phyloP scores from a whole-genome alignment of 2,888 invertebrate genomes.

The Shargacucullia verbasci region DNA sequence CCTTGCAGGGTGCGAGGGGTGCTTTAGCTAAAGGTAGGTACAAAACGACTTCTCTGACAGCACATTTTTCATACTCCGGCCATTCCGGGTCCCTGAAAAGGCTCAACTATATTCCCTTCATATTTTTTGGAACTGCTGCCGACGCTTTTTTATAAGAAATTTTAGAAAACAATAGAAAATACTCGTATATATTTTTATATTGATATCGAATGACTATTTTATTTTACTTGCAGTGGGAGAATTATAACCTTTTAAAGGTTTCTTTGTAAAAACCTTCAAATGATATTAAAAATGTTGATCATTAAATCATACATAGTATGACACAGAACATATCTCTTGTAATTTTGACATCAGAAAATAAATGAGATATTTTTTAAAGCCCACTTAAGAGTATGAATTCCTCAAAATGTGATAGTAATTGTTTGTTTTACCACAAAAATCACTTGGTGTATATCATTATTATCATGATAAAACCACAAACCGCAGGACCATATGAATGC shows the following conservation, averaged over 20 bases:
- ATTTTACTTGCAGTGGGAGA: too few relatives aligned
- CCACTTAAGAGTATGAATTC: too few relatives aligned
- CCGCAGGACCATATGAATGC: slow-evolving; percentile 2
- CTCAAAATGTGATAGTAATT: not conserved
- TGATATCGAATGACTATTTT: too few relatives aligned
- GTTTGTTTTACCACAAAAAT: not conserved
- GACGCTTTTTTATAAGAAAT: slow-evolving; percentile 19
- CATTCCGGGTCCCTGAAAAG: slow-evolving; percentile 57
- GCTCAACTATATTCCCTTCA: slow-evolving; percentile 56
- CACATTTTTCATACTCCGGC: slow-evolving; percentile 69
- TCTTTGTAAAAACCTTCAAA: too few relatives aligned
- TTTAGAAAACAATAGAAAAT: slow-evolving; percentile 28
- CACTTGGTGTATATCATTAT: too few relatives aligned
- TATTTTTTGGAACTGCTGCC: slow-evolving; percentile 35
- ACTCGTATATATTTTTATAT: not conserved
- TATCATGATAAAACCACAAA: slow-evolving; percentile 5
- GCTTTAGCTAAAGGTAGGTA: slow-evolving; percentile 51
- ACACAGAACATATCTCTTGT: too few relatives aligned
- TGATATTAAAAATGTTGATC: too few relatives aligned
- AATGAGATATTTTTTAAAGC: too few relatives aligned
- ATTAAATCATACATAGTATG: too few relatives aligned
- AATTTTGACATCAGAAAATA: too few relatives aligned
- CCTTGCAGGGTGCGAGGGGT: slow-evolving; percentile 23
- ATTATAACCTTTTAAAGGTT: too few relatives aligned
- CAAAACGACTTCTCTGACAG: slow-evolving; percentile 64